These are phyloP conservation scores for Oceanites oceanicus DNA, from an alignment of 2,113 vertebrate species.

Conservation along the genomic window DNA sequence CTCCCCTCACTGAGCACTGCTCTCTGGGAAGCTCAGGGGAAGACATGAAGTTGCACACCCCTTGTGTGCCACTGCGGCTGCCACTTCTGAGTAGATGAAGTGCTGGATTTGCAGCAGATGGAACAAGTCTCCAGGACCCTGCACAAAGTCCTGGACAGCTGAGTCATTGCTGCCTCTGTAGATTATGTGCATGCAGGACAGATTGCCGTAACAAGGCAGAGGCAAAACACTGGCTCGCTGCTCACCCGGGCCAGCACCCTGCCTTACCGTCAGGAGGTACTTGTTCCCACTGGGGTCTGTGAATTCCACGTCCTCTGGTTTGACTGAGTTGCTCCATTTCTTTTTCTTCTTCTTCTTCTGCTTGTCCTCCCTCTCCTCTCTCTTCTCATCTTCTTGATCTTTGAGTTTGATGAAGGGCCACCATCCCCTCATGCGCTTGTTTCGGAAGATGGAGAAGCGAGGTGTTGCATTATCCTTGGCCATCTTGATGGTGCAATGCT, in stretches of 20 bases:
- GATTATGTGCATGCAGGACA: background rate
- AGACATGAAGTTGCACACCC: background rate
- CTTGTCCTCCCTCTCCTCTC: conserved; percentile 77
- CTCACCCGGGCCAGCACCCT: background rate
- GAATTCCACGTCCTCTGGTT: conserved; percentile 82
- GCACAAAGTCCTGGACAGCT: background rate
- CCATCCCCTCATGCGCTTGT: conserved; percentile 89
- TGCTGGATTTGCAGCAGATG: background rate
- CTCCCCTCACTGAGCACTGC: background rate
- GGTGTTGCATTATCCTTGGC: conserved; percentile 82
- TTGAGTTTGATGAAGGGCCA: conserved; percentile 88
- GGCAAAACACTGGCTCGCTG: background rate
- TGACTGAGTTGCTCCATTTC: conserved; percentile 73
- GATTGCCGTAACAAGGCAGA: background rate
- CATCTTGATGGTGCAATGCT: conserved; percentile 84
- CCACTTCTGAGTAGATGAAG: background rate
- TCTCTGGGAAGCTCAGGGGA: background rate
- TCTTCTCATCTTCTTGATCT: conserved; percentile 81
- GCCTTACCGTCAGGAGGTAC: conserved; percentile 82
- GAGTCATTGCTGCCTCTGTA: background rate
- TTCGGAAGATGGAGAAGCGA: conserved; percentile 87
- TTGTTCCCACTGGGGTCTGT: conserved; percentile 80
- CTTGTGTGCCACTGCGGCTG: background rate
- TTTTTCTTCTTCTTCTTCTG: conserved; percentile 67
- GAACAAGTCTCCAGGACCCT: background rate